Percentiles rank a stretch among this genome's conserved stretches.
Evolutionary conservation across 2,888 invertebrate genomes (phyloP).

Genomic region (Myopa tessellatipennis): DNA sequence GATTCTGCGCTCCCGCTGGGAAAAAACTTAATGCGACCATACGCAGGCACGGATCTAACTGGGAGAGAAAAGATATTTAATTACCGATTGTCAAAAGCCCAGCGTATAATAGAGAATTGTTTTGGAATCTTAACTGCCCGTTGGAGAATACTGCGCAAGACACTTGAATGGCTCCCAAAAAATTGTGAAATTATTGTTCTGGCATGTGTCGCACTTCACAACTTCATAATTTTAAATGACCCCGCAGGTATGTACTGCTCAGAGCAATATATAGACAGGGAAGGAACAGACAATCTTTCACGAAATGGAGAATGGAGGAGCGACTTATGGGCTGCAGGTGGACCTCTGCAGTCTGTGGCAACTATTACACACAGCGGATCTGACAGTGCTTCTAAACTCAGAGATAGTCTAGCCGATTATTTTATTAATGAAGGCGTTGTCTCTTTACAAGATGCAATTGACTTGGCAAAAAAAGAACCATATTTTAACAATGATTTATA

Average conservation of each 20-base stretch:
- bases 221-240: conserved; percentile 36
- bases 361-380: background rate
- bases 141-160: conserved; percentile 28
- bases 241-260: conserved; percentile 21
- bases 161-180: conserved; percentile 12
- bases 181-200: conserved; percentile 28
- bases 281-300: background rate
- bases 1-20: conserved; percentile 32
- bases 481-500: background rate
- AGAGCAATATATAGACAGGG: conserved; percentile 15
- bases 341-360: conserved; percentile 10
- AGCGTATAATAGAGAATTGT: conserved; percentile 23
- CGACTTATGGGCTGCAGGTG: background rate
- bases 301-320: conserved; percentile 20
- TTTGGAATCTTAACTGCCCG: conserved; percentile 32
- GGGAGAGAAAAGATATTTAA: conserved; percentile 19
- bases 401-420: conserved; percentile 19
- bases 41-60: background rate
- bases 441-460: conserved; percentile 19
- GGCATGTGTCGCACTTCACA: conserved; percentile 34
- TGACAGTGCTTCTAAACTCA: background rate
- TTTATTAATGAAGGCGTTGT: conserved; percentile 12
- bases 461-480: background rate
- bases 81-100: conserved; percentile 21
- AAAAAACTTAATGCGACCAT: conserved; percentile 34